phyloP scores from a whole-genome alignment of 2,113 vertebrate genomes.

The Callorhinus ursinus region DNA sequence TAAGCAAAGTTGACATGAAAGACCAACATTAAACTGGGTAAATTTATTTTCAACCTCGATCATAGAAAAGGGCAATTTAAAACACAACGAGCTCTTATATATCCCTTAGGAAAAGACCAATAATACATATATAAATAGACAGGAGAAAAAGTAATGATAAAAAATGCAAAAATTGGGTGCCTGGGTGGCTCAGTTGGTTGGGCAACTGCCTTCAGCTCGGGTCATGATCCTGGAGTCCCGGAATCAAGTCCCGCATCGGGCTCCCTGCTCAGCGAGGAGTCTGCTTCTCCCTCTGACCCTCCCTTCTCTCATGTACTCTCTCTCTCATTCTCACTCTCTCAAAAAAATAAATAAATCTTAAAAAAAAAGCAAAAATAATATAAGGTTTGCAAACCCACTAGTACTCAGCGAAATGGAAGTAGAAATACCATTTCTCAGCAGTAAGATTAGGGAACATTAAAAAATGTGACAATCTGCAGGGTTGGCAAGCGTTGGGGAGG shows the following conservation, averaged over 20 bases:
- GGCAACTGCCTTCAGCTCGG: no score
- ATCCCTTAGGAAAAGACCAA: not conserved
- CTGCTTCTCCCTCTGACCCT: no score
- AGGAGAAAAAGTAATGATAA: not conserved
- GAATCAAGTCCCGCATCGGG: no score
- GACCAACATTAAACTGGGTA: not conserved
- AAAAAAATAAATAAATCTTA: no score
- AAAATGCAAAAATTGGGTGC: not conserved
- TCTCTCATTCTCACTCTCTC: no score
- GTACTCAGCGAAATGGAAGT: not conserved
- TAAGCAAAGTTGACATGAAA: not conserved
- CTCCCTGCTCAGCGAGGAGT: no score
- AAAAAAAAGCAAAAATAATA: not conserved
- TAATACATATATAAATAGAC: not conserved
- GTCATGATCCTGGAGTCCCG: no score
- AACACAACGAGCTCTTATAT: not conserved
- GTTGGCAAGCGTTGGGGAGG: not conserved
- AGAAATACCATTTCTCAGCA: not conserved
- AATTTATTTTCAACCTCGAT: not conserved
- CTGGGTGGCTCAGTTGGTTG: no score
- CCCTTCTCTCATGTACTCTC: no score
- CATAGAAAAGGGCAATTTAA: not conserved
- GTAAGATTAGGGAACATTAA: not conserved
- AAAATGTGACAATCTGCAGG: not conserved
- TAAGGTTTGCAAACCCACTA: not conserved